Percentiles rank a stretch among this genome's conserved stretches.
These are phyloP conservation scores for Alsophila aescularia DNA, from an alignment of 2,888 invertebrate species.

Conservation along the genomic window DNA sequence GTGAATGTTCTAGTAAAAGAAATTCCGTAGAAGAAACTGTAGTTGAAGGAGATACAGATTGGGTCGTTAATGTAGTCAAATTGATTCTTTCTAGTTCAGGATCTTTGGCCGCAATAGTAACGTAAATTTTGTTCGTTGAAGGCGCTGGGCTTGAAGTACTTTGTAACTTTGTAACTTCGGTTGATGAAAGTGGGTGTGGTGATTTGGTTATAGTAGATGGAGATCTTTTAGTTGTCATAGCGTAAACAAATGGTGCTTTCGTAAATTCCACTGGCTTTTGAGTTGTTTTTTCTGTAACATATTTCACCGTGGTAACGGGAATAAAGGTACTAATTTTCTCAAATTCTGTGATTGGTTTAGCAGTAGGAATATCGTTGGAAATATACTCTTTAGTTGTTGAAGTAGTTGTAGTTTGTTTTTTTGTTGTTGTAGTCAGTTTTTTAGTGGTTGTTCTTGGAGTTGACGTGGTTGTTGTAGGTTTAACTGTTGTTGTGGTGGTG, in stretches of 20 bases:
- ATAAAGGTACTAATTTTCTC: conserved; percentile 68
- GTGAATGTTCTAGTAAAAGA: conserved; percentile 44
- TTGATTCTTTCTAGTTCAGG: conserved; percentile 60
- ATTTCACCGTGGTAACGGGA: conserved; percentile 62
- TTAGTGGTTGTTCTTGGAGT: conserved; percentile 39
- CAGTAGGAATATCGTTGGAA: conserved; percentile 37
- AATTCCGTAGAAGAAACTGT: conserved; percentile 66
- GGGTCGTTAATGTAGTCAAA: conserved; percentile 72
- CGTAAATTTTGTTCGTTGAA: conserved; percentile 24
- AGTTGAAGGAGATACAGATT: conserved; percentile 74
- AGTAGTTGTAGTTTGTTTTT: conserved; percentile 25
- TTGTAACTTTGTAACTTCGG: conserved; percentile 23
- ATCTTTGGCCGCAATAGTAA: conserved; percentile 42
- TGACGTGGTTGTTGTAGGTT: conserved; percentile 37
- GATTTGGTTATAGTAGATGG: conserved; percentile 40
- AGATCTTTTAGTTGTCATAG: conserved; percentile 45
- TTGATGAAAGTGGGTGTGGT: conserved; percentile 36
- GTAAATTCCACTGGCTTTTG: conserved; percentile 43
- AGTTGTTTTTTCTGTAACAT: conserved; percentile 59
- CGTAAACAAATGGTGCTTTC: conserved; percentile 32
- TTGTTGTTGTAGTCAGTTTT: conserved; percentile 37
- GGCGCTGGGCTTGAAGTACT: conserved; percentile 34
- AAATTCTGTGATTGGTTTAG: conserved; percentile 50
- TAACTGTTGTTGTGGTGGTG: neutral
- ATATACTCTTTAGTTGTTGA: conserved; percentile 31